Evolutionary conservation across 1,140 invertebrate species (phyloP).

Genomic region (Cardiocondyla obscurior): DNA sequence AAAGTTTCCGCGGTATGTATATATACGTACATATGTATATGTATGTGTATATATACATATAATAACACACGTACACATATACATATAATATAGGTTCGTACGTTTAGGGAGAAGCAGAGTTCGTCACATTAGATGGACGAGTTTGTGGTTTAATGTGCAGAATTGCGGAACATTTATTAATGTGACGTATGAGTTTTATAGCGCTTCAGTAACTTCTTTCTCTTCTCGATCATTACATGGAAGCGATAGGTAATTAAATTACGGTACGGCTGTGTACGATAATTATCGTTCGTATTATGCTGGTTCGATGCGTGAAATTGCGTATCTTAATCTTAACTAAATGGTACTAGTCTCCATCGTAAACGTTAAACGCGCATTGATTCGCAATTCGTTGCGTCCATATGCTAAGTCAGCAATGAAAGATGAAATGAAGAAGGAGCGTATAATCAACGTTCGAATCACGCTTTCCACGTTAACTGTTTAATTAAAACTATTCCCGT

Average conservation of each 20-base stretch:
- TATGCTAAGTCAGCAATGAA: neutral
- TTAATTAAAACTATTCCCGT: neutral
- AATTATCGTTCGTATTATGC: neutral
- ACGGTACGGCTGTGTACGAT: neutral
- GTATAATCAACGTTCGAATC: neutral
- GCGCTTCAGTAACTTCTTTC: neutral
- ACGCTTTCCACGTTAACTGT: neutral
- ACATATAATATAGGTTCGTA: neutral
- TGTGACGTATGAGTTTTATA: neutral
- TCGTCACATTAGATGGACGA: neutral
- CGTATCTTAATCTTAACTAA: neutral
- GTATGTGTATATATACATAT: neutral
- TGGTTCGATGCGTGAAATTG: neutral
- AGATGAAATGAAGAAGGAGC: neutral
- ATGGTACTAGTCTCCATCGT: neutral
- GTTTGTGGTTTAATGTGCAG: neutral
- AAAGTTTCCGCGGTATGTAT: constrained; percentile 45
- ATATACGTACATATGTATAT: neutral
- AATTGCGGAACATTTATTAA: constrained; percentile 13
- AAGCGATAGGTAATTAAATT: constrained; percentile 6
- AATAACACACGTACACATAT: neutral
- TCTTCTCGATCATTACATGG: neutral
- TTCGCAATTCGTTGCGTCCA: neutral
- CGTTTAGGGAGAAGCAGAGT: neutral
- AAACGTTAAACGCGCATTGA: neutral